Evolutionary conservation across 2,797 vertebrate species (phyloP).

Genomic region (Antrozous pallidus): DNA sequence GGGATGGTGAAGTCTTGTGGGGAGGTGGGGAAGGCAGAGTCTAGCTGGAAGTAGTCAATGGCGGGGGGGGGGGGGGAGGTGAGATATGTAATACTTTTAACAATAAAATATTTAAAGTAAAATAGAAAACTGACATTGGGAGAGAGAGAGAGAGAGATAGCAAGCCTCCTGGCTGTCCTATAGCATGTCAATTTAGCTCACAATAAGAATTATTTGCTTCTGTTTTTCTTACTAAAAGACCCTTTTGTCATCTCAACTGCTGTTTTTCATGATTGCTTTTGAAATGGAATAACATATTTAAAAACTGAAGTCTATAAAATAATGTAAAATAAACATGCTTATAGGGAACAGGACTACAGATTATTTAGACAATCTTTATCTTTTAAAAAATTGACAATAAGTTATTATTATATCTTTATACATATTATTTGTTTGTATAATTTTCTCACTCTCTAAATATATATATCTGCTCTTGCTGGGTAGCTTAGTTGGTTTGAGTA

Average conservation of each 20-base stretch:
- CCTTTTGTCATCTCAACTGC: neutral
- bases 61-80: no score
- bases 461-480: no score
- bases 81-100: no score
- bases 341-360: neutral
- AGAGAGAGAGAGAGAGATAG: neutral
- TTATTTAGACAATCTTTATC: neutral
- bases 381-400: neutral
- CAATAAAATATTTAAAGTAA: no score
- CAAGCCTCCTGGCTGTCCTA: neutral
- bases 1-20: no score
- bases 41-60: no score
- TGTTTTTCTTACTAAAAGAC: neutral
- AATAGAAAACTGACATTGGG: no score
- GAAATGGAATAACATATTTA: neutral
- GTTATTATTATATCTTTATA: neutral
- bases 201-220: neutral
- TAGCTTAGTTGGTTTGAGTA: no score
- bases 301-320: neutral
- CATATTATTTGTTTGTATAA: neutral
- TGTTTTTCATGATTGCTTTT: conserved; percentile 28
- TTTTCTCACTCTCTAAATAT: neutral
- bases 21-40: no score
- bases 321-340: neutral
- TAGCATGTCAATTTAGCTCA: neutral